These are phyloP conservation scores for Taphrorychus bicolor DNA, from an alignment of 2,888 invertebrate species.

Conservation along the genomic window DNA sequence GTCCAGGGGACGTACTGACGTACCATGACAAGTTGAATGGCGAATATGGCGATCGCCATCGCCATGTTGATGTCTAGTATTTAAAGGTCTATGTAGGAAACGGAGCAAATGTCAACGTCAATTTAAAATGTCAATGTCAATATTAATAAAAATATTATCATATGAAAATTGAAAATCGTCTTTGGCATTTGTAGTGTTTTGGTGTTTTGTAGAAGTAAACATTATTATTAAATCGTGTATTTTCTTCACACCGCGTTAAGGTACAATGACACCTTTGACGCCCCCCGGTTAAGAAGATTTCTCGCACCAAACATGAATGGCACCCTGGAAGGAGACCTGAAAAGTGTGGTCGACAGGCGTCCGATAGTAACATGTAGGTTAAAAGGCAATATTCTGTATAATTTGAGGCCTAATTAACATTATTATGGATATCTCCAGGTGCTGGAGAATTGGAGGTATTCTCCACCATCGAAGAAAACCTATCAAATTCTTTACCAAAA, in stretches of 20 bases:
- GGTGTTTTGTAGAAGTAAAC: constrained; percentile 24
- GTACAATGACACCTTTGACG: constrained; percentile 51
- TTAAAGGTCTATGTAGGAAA: too few relatives aligned
- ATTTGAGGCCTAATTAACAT: background rate
- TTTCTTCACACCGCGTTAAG: background rate
- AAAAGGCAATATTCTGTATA: constrained; percentile 18
- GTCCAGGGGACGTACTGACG: too few relatives aligned
- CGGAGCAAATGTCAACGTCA: too few relatives aligned
- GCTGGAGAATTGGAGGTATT: constrained; percentile 87
- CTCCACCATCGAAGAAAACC: constrained; percentile 78
- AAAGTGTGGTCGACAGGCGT: constrained; percentile 63
- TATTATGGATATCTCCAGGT: constrained; percentile 56
- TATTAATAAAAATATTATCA: too few relatives aligned
- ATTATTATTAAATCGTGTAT: background rate
- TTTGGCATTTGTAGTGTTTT: too few relatives aligned
- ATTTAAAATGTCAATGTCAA: too few relatives aligned
- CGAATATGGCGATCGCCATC: too few relatives aligned
- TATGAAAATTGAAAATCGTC: too few relatives aligned
- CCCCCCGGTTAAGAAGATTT: constrained; percentile 50
- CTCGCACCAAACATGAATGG: constrained; percentile 63
- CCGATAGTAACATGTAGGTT: constrained; percentile 77
- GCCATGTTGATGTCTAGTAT: too few relatives aligned
- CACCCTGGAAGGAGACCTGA: constrained; percentile 20
- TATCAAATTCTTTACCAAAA: constrained; percentile 81
- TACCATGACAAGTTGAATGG: too few relatives aligned